Base-by-base conservation (phyloP, 2,888 invertebrate genomes). In the Diaprepes abbreviatus region DNA sequence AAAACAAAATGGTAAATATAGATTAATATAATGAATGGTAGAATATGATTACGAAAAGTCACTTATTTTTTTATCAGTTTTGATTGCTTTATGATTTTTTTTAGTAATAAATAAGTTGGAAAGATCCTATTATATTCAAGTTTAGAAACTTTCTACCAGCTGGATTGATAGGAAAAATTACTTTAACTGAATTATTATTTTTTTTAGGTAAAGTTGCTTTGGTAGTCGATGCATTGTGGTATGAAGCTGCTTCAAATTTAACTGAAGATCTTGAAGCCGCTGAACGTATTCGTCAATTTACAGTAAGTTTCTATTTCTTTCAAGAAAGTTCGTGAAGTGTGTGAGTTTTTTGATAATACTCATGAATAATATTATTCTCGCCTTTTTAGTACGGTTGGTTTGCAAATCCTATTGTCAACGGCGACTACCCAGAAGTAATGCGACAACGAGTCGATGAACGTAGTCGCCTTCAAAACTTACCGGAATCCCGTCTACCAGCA, bases 371-470 rank as follows among this genome's bases (percentile, higher is more conserved):
- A 24, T 24, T 24, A 24, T 16, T 19, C 0, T 1, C 16, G 9
- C 21, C 17, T n/a, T 70, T 66, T 10, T 36, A 77, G 77, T 70
- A 72, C 33, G 77, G 77, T n/a, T 76, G 74, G 74, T 73, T 66
- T 19, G 76, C 72, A 2, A 67, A 92, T 80, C 91, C 92, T 0
- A 89, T 92, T 36, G 89, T 89, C 79, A 76, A 81, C 0, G 91
- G 92, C 0, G 89, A 91, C 81, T 92, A 91, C 79, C 92, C 92
- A 0, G 81, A 85, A 50, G 78, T 89, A 0, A 90, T 92, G 90
- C 87, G 89, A 63, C 82, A 85, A 14, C 83, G 86, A 2, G 85
- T 92, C 9, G 86, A 84, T 43, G 82, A 85, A 1, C 85, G 88
- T 31, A 92, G 91, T 67, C 83, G 80, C 52, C 80, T 82, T 9